Evolutionary conservation across 2,888 invertebrate species (phyloP).

Genomic region (Nephrocerus scutellatus): DNA sequence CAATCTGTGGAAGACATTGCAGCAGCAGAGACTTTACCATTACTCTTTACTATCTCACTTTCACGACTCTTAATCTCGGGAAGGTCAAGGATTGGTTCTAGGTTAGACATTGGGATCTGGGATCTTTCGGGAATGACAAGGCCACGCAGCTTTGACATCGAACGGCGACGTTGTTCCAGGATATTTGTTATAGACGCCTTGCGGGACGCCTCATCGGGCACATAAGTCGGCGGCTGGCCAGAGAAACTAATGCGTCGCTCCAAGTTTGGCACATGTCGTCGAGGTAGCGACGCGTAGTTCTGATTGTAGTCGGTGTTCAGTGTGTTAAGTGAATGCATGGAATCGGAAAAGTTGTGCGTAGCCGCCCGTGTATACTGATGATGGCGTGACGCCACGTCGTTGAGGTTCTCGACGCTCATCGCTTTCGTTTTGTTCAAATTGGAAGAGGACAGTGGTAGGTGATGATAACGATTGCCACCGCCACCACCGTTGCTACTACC

Average conservation of each 20-base stretch:
- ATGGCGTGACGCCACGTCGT: slow-evolving; percentile 39
- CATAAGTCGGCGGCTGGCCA: slow-evolving; percentile 34
- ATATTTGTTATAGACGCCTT: slow-evolving; percentile 65
- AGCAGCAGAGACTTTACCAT: slow-evolving; percentile 29
- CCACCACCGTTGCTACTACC: too few species aligned
- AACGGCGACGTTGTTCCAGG: slow-evolving; percentile 73
- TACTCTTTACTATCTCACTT: slow-evolving; percentile 50
- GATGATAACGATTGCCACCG: slow-evolving; percentile 20
- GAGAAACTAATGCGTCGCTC: slow-evolving; percentile 29
- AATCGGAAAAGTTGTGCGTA: slow-evolving; percentile 38
- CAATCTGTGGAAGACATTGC: slow-evolving; percentile 37
- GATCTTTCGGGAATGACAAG: slow-evolving; percentile 76
- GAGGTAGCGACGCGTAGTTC: slow-evolving; percentile 33
- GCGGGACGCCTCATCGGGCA: slow-evolving; percentile 48
- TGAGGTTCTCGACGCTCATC: slow-evolving; percentile 53
- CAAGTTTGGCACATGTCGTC: slow-evolving; percentile 26
- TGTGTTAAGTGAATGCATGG: slow-evolving; percentile 43
- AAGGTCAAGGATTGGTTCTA: slow-evolving; percentile 61
- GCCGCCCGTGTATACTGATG: slow-evolving; percentile 39
- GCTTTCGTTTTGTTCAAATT: slow-evolving; percentile 49
- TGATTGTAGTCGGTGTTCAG: slow-evolving; percentile 35
- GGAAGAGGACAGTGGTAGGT: slow-evolving; percentile 14
- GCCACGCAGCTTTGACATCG: slow-evolving; percentile 79
- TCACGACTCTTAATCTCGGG: slow-evolving; percentile 77
- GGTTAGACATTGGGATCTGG: slow-evolving; percentile 44